Evolutionary conservation across 2,113 vertebrate genomes (phyloP), one percentile per base, ranked within the genome.

Genomic region (Platanista minor): DNA sequence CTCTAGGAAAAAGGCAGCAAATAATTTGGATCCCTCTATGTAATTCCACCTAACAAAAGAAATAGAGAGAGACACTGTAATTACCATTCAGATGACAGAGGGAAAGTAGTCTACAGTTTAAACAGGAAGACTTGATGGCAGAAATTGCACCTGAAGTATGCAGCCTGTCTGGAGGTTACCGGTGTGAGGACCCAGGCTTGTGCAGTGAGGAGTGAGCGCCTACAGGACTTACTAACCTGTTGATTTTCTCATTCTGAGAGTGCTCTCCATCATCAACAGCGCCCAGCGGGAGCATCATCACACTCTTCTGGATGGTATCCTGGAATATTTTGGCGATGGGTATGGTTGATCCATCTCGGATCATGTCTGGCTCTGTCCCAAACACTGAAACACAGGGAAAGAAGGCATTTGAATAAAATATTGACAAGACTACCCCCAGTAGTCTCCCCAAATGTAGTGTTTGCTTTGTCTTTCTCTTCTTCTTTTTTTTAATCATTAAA

Each of bases 241-340:
- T 99, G 95, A 99, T 99, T 61, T 99, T 99, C 98, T 99, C 99
- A 0, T 99, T 99, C 97, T 99, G 99, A 39, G 99, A 98, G 87
- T 98, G 99, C 10, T 99, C 99, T 0, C 98, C 99, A 0, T 98
- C 99, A 31, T 99, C 98, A 0, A 98, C 98, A 1, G 98, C 97
- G 27, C 99, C 99, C 1, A 99, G 98, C 0, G 98, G 99, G 85
- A 99, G 89, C 98, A 99, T 99, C 97, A 99, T 97, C 97, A 99
- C 98, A 5, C 97, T 99, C 94, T 98, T 99, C 72, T 98, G 98
- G 0, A 72, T 97, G 39, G 97, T 29, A 23, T 97, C 96, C 94
- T 99, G 98, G 95, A 99, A 98, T 17, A 94, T 97, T 57, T 62
- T 98, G 72, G 99, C 98, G 33, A 99, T 92, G 59, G 99, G 99